Conservation (phyloP, 2,888 invertebrate genomes). For the Salticus scenicus region DNA sequence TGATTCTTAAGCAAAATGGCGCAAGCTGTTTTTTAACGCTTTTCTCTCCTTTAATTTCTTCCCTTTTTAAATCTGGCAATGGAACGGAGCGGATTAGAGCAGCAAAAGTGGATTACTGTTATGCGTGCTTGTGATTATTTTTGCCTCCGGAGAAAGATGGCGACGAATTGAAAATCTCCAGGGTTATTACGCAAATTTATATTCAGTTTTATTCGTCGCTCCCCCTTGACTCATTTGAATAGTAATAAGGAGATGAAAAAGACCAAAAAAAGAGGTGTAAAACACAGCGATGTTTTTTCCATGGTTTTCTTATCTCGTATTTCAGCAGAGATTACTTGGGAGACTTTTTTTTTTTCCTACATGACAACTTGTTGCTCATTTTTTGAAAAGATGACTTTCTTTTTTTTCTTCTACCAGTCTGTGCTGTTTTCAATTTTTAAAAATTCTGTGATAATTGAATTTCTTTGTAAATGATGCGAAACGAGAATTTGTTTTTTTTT, state of each 20-base stretch:
- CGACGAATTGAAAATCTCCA: conserved; percentile 55
- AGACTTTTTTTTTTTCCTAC: neutral
- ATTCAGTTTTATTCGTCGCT: conserved; percentile 61
- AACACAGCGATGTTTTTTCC: conserved; percentile 3
- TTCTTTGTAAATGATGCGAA: neutral
- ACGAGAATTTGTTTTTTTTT: neutral
- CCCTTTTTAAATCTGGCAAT: neutral
- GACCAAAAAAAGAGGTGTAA: conserved; percentile 11
- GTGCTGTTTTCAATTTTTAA: neutral
- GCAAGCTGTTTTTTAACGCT: neutral
- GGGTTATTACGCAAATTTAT: conserved; percentile 62
- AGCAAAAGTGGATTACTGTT: conserved; percentile 61
- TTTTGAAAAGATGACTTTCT: neutral
- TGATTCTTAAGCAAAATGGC: conserved; percentile 37
- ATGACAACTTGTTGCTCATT: conserved; percentile 10
- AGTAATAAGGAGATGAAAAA: conserved; percentile 50
- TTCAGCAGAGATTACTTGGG: neutral
- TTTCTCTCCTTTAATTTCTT: conserved; percentile 1
- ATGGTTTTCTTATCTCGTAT: neutral
- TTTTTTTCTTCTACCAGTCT: too few species aligned
- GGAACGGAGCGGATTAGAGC: conserved; percentile 34
- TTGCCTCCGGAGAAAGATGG: conserved; percentile 40
- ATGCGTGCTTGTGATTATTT: conserved; percentile 63
- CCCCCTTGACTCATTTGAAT: conserved; percentile 65
- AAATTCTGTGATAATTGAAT: neutral